Evolutionary conservation across 2,797 vertebrate genomes (phyloP).

Genomic region (Enteromius fasciolatus): DNA sequence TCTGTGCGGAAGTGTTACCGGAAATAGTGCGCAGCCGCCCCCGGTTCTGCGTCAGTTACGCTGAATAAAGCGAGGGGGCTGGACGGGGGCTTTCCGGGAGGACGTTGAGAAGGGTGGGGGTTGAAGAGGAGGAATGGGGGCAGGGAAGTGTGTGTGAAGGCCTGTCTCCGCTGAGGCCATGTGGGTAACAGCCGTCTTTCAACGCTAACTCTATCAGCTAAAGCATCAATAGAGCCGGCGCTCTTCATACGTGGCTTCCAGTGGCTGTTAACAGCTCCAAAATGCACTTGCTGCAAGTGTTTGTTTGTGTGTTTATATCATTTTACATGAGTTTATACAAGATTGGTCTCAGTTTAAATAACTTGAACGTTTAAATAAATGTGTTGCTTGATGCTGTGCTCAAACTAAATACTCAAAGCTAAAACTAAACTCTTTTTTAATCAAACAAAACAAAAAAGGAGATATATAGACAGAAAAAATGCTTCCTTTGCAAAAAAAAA

Average conservation of each 20-base stretch:
- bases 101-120: conserved; percentile 52
- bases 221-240: conserved; percentile 62
- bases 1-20: conserved; percentile 81
- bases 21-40: conserved; percentile 80
- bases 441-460: background rate
- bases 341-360: conserved; percentile 9
- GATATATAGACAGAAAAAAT: conserved; percentile 30
- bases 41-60: conserved; percentile 80
- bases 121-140: conserved; percentile 35
- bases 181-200: conserved; percentile 74
- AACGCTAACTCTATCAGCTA: conserved; percentile 36
- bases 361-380: background rate
- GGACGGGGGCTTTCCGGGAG: conserved; percentile 74
- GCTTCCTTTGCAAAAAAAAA: conserved; percentile 51
- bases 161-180: conserved; percentile 73
- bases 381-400: background rate
- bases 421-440: background rate
- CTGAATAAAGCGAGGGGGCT: conserved; percentile 73
- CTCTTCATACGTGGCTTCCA: conserved; percentile 54
- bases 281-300: background rate
- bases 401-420: background rate
- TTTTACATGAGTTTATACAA: conserved; percentile 15
- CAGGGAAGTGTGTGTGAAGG: conserved; percentile 61
- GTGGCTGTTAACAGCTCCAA: conserved; percentile 13
- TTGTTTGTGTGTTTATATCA: conserved; percentile 5